Base-by-base conservation (phyloP, 2,797 vertebrate species). In the Sarcoramphus papa region DNA sequence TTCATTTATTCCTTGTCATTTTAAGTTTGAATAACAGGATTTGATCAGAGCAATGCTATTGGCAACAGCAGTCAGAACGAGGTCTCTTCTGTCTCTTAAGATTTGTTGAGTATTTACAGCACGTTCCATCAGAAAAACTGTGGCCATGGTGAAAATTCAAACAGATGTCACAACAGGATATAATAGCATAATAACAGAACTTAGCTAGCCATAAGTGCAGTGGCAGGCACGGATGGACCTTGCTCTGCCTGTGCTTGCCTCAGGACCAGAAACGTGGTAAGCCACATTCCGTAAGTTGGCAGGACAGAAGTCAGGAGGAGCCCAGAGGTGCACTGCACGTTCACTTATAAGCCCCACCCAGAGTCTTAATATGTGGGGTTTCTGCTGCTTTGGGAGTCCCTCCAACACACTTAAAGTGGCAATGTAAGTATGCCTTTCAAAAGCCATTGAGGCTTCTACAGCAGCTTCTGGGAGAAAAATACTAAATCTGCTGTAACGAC, bases 191-290 rank as follows among this genome's bases (percentile, higher is more conserved):
- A 27, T 24, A 48, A 10, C 12, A 80, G 76, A 56, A 70, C 31
- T 33, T 31, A 31, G 22, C 13, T 68, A 76, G 53, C 17, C 0
- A 0, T 27, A 48, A 25, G 5, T 31, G 41, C 57, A 45, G 43
- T 3, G 0, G 8, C n/a, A 76, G 51, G 27, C 16, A 6, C 0
- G 1, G 48, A 28, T 0, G 5, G 43, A 60, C 27, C 22, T 33
- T 6, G 14, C 23, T 59, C 56, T 67, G 12, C n/a, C 31, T 33
- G 12, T 23, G 5, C 60, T 80, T 63, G 10, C 48, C 73, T 54
- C 2, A 2, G 73, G 23, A 90, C 14, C 37, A 65, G 86, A 73
- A 37, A 8, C 0, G 0, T 3, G 1, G 8, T 15, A 15, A 81
- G 7, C 33, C 30, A 23, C 28, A 12, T 41, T 9, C 27, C 2